Percentiles rank a stretch among this genome's conserved stretches.
Evolutionary conservation across 2,888 invertebrate species (phyloP).

Genomic region (Drosophila melanosoma): DNA sequence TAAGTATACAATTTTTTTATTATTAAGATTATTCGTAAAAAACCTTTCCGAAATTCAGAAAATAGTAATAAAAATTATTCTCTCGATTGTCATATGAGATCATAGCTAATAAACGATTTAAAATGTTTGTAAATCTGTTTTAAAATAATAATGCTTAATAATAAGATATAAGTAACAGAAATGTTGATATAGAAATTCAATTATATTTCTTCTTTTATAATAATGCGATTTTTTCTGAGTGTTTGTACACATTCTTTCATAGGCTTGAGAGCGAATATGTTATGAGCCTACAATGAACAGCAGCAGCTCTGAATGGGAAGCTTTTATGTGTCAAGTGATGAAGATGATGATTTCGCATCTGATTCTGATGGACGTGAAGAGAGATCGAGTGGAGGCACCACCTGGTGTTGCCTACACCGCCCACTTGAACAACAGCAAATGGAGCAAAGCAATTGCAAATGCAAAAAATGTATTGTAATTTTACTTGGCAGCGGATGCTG

Average conservation of each 20-base stretch:
- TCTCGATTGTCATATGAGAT: no score
- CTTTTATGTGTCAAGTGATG: constrained; percentile 47
- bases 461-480: constrained; percentile 30
- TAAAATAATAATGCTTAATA: background rate
- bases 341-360: constrained; percentile 17
- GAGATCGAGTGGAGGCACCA: constrained; percentile 2
- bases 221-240: background rate
- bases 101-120: no score
- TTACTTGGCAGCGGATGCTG: constrained; percentile 37
- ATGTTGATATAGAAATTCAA: no score
- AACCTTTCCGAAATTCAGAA: background rate
- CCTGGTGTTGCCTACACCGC: constrained; percentile 28
- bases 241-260: background rate
- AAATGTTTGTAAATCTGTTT: no score
- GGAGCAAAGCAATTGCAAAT: constrained; percentile 21
- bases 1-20: background rate
- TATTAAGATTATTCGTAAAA: background rate
- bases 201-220: background rate
- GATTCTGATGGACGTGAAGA: constrained; percentile 22
- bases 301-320: background rate
- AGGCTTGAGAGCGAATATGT: constrained; percentile 1
- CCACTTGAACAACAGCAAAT: constrained; percentile 23
- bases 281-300: constrained; percentile 4
- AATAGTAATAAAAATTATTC: background rate
- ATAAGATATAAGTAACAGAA: background rate